These are phyloP conservation scores for Heliothis peltigera DNA, from an alignment of 2,888 invertebrate genomes.

Conservation along the genomic window DNA sequence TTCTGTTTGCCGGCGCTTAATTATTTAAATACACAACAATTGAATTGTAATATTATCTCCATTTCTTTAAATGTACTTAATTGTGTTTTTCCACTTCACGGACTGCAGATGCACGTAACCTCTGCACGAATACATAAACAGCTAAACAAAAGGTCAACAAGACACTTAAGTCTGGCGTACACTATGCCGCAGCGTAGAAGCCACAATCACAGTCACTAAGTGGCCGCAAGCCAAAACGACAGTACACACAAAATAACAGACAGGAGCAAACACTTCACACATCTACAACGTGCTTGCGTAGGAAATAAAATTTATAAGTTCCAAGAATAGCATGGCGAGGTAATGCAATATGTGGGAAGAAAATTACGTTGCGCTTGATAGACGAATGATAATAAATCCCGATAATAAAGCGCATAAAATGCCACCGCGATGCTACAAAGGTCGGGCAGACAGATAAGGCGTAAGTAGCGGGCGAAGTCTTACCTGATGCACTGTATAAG, in stretches of 20 bases:
- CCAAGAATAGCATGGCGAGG: conserved; percentile 18
- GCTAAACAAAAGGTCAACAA: conserved; percentile 32
- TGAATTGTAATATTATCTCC: conserved; percentile 60
- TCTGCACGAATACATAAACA: conserved; percentile 27
- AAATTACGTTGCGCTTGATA: conserved; percentile 20
- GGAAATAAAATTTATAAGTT: conserved; percentile 34
- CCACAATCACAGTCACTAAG: conserved; percentile 52
- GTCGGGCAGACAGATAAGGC: conserved; percentile 5
- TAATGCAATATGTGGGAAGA: conserved; percentile 17
- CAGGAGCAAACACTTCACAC: conserved; percentile 49
- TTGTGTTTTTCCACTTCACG: conserved; percentile 34
- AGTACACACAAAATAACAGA: conserved; percentile 59
- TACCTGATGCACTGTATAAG: conserved; percentile 95
- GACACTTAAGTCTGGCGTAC: conserved; percentile 25
- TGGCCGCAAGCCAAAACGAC: conserved; percentile 73
- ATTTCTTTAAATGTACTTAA: conserved; percentile 41
- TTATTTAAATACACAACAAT: conserved; percentile 63
- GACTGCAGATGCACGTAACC: conserved; percentile 8
- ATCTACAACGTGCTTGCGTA: conserved; percentile 23
- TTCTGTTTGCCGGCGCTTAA: conserved; percentile 65
- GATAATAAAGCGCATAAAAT: conserved; percentile 25
- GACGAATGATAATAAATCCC: conserved; percentile 23
- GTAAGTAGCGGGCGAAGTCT: conserved; percentile 57
- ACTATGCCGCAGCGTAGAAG: conserved; percentile 46
- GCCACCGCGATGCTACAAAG: background rate